Conservation (phyloP, 2,888 invertebrate species). For the Drosophila algonquin region DNA sequence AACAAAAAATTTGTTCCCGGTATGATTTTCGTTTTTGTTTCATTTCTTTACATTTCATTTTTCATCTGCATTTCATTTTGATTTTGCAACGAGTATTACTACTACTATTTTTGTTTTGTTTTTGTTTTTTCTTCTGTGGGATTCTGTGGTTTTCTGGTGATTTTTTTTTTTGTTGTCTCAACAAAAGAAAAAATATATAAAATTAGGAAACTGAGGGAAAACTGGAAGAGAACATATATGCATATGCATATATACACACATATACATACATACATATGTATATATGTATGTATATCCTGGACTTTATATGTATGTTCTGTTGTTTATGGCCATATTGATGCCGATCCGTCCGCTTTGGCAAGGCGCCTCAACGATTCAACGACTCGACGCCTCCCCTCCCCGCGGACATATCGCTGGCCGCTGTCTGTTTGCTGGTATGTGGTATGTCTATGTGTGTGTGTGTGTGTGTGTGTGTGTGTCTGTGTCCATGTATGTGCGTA, state of each 20-base stretch:
- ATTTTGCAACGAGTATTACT: background rate
- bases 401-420: constrained; percentile 18
- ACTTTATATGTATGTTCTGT: background rate
- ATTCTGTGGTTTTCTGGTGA: constrained; percentile 38
- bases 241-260: constrained; percentile 38
- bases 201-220: constrained; percentile 30
- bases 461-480: constrained; percentile 20
- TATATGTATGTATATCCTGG: too few relatives aligned
- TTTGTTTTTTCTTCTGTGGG: constrained; percentile 28
- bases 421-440: constrained; percentile 31
- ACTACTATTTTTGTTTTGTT: constrained; percentile 8
- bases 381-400: too few relatives aligned
- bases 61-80: constrained; percentile 33
- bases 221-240: constrained; percentile 46
- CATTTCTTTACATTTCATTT: constrained; percentile 29
- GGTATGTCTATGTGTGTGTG: constrained; percentile 1
- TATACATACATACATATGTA: constrained; percentile 15
- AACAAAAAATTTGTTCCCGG: constrained; percentile 83
- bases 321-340: too few relatives aligned
- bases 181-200: constrained; percentile 11
- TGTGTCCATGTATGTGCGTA: constrained; percentile 5
- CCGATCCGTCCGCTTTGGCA: too few relatives aligned
- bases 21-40: constrained; percentile 71
- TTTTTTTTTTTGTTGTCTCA: constrained; percentile 3
- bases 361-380: too few relatives aligned